Conservation (phyloP, 2,113 vertebrate species). For the Tenebrosternarchus preto region DNA sequence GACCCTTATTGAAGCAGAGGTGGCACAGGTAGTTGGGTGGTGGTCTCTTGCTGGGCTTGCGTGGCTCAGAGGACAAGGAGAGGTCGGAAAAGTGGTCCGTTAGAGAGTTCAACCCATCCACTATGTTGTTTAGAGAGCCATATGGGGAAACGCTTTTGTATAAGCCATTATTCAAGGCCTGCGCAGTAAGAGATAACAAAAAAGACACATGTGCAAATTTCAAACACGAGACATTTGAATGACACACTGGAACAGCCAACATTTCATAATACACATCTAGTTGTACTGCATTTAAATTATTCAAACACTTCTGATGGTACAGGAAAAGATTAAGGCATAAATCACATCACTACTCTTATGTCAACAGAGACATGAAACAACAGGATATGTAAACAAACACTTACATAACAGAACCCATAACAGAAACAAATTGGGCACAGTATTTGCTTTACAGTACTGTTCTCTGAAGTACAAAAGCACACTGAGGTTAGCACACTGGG, state of each 20-base stretch:
- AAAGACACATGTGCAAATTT: background rate
- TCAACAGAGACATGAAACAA: slow-evolving; percentile 23
- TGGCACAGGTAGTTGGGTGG: slow-evolving; percentile 98
- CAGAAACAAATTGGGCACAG: background rate
- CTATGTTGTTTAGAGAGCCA: slow-evolving; percentile 97
- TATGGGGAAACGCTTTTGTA: slow-evolving; percentile 95
- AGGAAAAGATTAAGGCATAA: background rate
- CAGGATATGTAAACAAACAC: slow-evolving; percentile 18
- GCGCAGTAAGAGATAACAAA: slow-evolving; percentile 49
- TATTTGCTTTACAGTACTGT: slow-evolving; percentile 7
- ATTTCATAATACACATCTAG: background rate
- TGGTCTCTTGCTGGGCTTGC: slow-evolving; percentile 97
- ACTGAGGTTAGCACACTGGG: slow-evolving; percentile 15
- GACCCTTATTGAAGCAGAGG: slow-evolving; percentile 99
- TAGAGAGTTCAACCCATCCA: slow-evolving; percentile 95
- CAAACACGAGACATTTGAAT: background rate
- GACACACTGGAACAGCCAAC: background rate
- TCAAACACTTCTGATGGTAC: background rate
- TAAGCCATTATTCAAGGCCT: slow-evolving; percentile 92
- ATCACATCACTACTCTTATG: slow-evolving; percentile 16
- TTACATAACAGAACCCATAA: background rate
- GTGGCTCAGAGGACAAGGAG: slow-evolving; percentile 90
- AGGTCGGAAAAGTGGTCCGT: slow-evolving; percentile 98
- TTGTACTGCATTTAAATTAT: background rate
- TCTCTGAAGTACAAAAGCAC: background rate